Percentiles rank a stretch among this genome's conserved stretches.
Evolutionary conservation across 2,113 vertebrate species (phyloP).

Genomic region (Microcebus lehilahytsara): DNA sequence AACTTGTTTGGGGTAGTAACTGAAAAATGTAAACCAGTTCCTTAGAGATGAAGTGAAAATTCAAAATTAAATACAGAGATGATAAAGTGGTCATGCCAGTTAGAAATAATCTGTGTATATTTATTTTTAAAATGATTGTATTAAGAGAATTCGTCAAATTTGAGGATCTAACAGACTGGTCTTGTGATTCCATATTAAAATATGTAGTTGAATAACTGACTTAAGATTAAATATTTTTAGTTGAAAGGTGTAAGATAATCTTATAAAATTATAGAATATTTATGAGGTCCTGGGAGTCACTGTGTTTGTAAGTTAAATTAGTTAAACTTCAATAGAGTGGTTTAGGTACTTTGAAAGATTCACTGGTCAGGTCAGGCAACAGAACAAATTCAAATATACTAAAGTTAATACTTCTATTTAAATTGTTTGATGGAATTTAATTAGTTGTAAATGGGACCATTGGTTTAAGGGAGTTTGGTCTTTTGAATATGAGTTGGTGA

Average conservation of each 20-base stretch:
- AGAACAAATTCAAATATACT: background rate
- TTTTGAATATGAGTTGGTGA: background rate
- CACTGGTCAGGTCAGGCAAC: background rate
- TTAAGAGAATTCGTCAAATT: background rate
- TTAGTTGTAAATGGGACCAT: background rate
- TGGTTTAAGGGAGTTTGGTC: background rate
- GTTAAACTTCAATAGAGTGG: background rate
- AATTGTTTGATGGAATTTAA: background rate
- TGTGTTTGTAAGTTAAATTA: background rate
- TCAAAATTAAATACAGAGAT: background rate
- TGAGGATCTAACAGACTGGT: background rate
- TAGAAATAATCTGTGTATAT: background rate
- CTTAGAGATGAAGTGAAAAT: background rate
- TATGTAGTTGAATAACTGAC: background rate
- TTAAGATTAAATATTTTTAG: background rate
- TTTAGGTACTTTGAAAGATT: background rate
- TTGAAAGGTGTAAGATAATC: background rate
- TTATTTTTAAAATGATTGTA: background rate
- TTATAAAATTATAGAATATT: background rate
- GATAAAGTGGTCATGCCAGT: background rate
- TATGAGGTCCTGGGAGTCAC: background rate
- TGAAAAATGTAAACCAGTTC: background rate
- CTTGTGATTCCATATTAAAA: background rate
- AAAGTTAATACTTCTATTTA: background rate
- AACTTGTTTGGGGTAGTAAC: background rate